Evolutionary conservation across 1,140 invertebrate genomes (phyloP).

Genomic region (Megathymus violae): DNA sequence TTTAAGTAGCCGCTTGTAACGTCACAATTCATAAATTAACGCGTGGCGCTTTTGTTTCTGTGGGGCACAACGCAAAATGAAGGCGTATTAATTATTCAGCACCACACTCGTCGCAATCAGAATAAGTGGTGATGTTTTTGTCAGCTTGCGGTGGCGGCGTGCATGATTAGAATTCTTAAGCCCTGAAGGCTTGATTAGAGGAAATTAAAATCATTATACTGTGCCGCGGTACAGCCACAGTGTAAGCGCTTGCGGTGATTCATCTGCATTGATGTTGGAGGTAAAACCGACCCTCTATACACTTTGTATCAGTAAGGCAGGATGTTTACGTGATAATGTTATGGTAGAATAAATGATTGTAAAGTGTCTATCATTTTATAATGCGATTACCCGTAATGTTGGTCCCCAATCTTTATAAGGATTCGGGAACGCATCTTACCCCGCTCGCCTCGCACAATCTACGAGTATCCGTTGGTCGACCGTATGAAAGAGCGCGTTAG

Average conservation of each 20-base stretch:
- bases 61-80: constrained; percentile 71
- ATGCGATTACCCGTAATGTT: too few relatives aligned
- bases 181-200: constrained; percentile 82
- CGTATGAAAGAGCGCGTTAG: not conserved
- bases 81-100: constrained; percentile 82
- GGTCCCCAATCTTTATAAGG: too few relatives aligned
- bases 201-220: constrained; percentile 84
- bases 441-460: not conserved
- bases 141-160: constrained; percentile 64
- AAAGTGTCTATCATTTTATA: too few relatives aligned
- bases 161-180: constrained; percentile 83
- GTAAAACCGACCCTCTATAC: too few relatives aligned
- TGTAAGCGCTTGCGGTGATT: not conserved
- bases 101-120: constrained; percentile 82
- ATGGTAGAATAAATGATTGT: too few relatives aligned
- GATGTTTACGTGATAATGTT: too few relatives aligned
- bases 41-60: constrained; percentile 69
- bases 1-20: constrained; percentile 33
- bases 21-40: constrained; percentile 68
- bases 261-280: not conserved
- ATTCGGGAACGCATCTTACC: too few relatives aligned
- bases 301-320: too few relatives aligned
- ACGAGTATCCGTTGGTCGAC: not conserved
- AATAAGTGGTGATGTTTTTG: constrained; percentile 83
- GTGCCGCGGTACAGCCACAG: constrained; percentile 51